These are phyloP conservation scores for Larimichthys polyactis DNA, from an alignment of 2,113 vertebrate species.

Conservation along the genomic window DNA sequence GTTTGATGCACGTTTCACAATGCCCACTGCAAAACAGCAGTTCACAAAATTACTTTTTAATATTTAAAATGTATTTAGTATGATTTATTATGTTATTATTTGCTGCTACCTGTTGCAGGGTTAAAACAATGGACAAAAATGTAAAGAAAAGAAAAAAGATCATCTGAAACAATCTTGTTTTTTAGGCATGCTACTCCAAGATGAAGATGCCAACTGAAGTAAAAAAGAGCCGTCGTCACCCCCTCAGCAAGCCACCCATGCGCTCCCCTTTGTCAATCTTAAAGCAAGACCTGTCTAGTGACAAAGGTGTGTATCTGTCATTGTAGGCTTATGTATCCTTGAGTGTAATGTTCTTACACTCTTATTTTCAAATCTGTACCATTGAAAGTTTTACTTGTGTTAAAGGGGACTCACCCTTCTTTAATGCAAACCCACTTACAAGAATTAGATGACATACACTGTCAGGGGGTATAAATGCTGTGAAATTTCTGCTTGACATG, in stretches of 20 bases:
- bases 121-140: neutral
- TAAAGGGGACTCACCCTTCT: neutral
- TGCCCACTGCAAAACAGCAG: neutral
- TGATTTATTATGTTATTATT: neutral
- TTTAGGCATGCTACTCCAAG: constrained; percentile 87
- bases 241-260: constrained; percentile 92
- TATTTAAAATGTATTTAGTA: neutral
- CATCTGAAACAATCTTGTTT: neutral
- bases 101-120: neutral
- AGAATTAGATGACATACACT: neutral
- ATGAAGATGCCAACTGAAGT: constrained; percentile 93
- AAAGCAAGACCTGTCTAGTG: constrained; percentile 91
- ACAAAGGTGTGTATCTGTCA: constrained; percentile 86
- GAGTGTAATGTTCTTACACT: neutral
- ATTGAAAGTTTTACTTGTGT: neutral
- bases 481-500: neutral
- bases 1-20: neutral
- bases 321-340: neutral
- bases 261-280: constrained; percentile 92
- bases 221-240: constrained; percentile 96
- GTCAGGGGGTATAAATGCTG: neutral
- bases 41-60: neutral
- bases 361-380: neutral
- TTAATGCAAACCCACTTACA: neutral
- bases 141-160: neutral